Evolutionary conservation across 2,797 vertebrate species (phyloP), one percentile per base, ranked within the genome.

Genomic region (Gallinago stenura): DNA sequence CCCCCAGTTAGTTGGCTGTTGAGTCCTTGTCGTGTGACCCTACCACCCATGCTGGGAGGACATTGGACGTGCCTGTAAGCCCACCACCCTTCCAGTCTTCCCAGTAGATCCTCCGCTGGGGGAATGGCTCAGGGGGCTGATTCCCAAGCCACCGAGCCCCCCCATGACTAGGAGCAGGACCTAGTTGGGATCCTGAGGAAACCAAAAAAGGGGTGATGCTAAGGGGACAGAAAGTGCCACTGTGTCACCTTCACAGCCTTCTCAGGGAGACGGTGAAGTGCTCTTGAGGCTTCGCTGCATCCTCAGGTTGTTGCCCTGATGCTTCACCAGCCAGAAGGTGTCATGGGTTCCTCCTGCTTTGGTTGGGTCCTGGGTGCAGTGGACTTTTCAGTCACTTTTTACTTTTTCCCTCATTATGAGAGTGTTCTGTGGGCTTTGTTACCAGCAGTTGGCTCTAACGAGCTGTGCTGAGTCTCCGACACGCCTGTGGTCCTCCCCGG

Each of bases 401-500:
- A 8, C n/a, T 43, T 70, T 43, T 35, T 5, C 56, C 61, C 51
- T 83, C 24, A 2, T 45, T 3, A 16, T 15, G 16, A 8, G 17
- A 1, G 1, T 26, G 25, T 10, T 31, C 51, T 12, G 15, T 17
- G 46, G 21, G 51, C 7, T 83, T 78, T 2, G 1, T 35, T 37
- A 41, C 48, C 69, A n/a, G 26, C 51, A 54, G 33, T 17, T 10
- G 8, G 12, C 56, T 37, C 30, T 39, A 26, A 6, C 0, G 0
- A 20, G 7, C 31, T 18, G 37, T 26, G 25, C 85, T 65, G 51
- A 88, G 57, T 17, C 53, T 31, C 41, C 12, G 3, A 0, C 0
- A 0, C 1, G 0, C 8, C 26, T 6, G 5, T 20, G 33, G 12
- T 13, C 6, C 39, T 45, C 51, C 65, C 51, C 0, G 0, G 10